phyloP scores from a whole-genome alignment of 35 echinoderm and acorn worm species.

The Hemicentrotus pulcherrimus region DNA sequence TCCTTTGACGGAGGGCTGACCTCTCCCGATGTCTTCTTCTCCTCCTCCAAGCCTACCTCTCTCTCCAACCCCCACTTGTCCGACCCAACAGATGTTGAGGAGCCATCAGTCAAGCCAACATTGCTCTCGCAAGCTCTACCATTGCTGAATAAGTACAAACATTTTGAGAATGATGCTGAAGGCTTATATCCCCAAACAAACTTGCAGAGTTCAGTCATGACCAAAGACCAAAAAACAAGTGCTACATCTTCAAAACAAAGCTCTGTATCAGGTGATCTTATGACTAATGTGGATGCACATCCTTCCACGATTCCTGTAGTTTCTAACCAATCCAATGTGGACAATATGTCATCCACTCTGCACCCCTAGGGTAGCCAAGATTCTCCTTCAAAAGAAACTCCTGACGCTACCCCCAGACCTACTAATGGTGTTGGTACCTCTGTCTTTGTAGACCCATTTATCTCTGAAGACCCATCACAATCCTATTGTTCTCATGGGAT shows the following conservation, averaged over 20 bases:
- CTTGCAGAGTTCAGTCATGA: not conserved
- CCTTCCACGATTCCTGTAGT: not conserved
- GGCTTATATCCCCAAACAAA: not conserved
- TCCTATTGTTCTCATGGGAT: not conserved
- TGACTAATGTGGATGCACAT: not conserved
- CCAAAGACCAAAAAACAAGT: not conserved
- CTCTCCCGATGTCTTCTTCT: constrained; percentile 27
- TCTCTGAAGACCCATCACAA: not conserved
- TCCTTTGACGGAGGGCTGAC: constrained; percentile 33
- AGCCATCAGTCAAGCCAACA: not conserved
- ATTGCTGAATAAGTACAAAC: constrained; percentile 5
- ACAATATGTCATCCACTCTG: not conserved
- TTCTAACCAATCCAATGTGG: not conserved
- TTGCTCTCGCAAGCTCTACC: constrained; percentile 1
- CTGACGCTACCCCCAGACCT: not conserved
- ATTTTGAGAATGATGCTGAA: not conserved
- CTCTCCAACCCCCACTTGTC: constrained; percentile 7
- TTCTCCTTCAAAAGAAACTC: not conserved
- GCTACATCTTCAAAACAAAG: not conserved
- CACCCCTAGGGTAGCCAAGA: not conserved
- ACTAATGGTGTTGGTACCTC: not conserved
- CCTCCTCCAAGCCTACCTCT: constrained; percentile 27
- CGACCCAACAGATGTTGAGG: not conserved
- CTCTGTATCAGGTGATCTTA: not conserved
- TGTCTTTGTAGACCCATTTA: not conserved